Evolutionary conservation across 2,888 invertebrate species (phyloP), one percentile per base, ranked within the genome.

Genomic region (Agonopterix subpropinquella): DNA sequence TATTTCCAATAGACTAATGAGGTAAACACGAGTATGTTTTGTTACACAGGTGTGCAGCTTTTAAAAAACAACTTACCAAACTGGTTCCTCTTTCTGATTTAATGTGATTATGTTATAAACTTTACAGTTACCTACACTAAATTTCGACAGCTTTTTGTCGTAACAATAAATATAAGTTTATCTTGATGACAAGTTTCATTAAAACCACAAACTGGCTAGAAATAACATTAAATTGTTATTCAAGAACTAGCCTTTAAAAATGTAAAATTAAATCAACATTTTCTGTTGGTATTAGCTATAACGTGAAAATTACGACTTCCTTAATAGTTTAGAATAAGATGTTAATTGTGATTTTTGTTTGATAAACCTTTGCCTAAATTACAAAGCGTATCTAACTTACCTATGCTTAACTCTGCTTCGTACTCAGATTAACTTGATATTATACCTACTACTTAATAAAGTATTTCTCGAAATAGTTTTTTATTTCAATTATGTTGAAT

Each of bases 151-250:
- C 48, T 53, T 55, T 56, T 52, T 52, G 48, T 48, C 28, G 46
- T 41, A 36, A 45, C 49, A 48, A 52, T 56, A 53, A 49, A 54
- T 54, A 50, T 53, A 50, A 44, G 47, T 42, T 55, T 54, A 54
- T 55, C 55, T 57, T 52, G 52, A 58, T 53, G 53, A 53, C 54
- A 53, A 51, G 50, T 55, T 53, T 49, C 43, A 51, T 52, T 51
- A 51, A 43, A 47, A 10, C 13, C 28, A 36, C 42, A 36, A 37
- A 51, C 50, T 47, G 41, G 50, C 37, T 41, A 11, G 13, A 41
- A 37, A 39, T 41, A 43, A 43, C 15, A 45, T 41, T 45, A 53
- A 47, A 44, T 52, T 51, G 48, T 36, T 43, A 43, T 36, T 49
- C 43, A 45, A 44, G 28, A 54, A 45, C 28, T 41, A 36, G 46